phyloP scores from a whole-genome alignment of 2,888 invertebrate species.

The Phyllotreta striolata region DNA sequence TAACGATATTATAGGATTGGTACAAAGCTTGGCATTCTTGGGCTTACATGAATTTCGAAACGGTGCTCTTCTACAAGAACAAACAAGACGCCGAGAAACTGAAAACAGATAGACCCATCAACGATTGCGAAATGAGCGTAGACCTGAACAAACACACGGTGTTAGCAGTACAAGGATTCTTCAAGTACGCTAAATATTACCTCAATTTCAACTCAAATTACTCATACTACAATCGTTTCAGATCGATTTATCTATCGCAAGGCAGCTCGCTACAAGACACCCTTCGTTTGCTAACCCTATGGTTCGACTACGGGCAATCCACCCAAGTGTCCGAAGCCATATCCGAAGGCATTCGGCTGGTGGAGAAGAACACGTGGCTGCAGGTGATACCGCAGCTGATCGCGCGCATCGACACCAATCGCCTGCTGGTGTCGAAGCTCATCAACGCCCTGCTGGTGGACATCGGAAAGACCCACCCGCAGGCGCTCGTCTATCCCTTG shows the following conservation, averaged over 20 bases:
- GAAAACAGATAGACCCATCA: conserved; percentile 33
- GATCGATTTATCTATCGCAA: conserved; percentile 90
- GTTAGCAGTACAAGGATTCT: conserved; percentile 94
- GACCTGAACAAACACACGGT: conserved; percentile 81
- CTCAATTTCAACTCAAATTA: conserved; percentile 8
- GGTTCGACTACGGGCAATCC: conserved; percentile 98
- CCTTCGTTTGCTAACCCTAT: conserved; percentile 88
- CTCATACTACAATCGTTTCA: conserved; percentile 52
- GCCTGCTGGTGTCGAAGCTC: conserved; percentile 85
- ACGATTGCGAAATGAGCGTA: conserved; percentile 60
- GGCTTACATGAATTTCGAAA: conserved; percentile 98
- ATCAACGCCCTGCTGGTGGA: conserved; percentile 95
- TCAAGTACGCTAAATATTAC: conserved; percentile 66
- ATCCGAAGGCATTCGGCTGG: conserved; percentile 88
- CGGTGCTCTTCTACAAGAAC: conserved; percentile 73
- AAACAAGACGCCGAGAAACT: conserved; percentile 49
- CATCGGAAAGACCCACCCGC: conserved; percentile 97
- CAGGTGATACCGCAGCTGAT: conserved; percentile 99
- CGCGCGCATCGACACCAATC: conserved; percentile 94
- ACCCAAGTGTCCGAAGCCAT: conserved; percentile 94
- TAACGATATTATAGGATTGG: conserved; percentile 70
- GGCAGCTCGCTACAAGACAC: conserved; percentile 97
- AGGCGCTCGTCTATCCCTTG: conserved; percentile 95
- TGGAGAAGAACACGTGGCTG: conserved; percentile 98
- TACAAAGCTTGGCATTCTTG: conserved; percentile 99